Percentiles rank a stretch among this genome's conserved stretches.
Conservation (phyloP, 2,797 vertebrate species). For the Erpetoichthys calabaricus region DNA sequence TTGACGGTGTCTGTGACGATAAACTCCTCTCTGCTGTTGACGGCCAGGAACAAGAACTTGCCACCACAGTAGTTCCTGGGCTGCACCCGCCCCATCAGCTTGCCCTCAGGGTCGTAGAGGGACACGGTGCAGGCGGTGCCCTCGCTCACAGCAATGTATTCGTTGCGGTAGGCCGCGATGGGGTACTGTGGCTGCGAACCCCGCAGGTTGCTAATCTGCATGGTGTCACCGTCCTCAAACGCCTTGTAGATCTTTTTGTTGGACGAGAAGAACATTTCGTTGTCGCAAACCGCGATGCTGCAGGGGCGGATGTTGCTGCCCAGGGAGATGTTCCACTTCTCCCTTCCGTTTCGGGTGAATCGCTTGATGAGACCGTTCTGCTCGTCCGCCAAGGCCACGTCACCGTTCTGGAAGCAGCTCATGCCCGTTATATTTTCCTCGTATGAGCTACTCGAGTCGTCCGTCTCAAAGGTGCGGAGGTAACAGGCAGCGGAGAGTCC, state of each 20-base stretch:
- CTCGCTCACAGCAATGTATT: slow-evolving; percentile 22
- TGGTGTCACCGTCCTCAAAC: slow-evolving; percentile 4
- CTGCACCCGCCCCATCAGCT: slow-evolving; percentile 12
- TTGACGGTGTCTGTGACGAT: slow-evolving; percentile 19
- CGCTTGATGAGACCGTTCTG: slow-evolving; percentile 9
- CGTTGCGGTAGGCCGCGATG: slow-evolving; percentile 14
- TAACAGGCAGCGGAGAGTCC: not conserved
- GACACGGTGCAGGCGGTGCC: slow-evolving; percentile 16
- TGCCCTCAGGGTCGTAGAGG: slow-evolving; percentile 13
- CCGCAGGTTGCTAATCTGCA: slow-evolving; percentile 15
- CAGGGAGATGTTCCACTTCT: not conserved
- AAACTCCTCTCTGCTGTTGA: slow-evolving; percentile 20
- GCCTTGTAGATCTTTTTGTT: slow-evolving; percentile 13
- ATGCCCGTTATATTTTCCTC: slow-evolving; percentile 11
- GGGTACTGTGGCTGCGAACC: slow-evolving; percentile 14
- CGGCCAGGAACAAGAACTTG: slow-evolving; percentile 21
- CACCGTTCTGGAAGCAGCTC: slow-evolving; percentile 6
- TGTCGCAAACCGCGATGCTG: slow-evolving; percentile 13
- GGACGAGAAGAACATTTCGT: slow-evolving; percentile 17
- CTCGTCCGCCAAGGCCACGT: slow-evolving; percentile 10
- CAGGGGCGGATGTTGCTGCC: slow-evolving; percentile 9
- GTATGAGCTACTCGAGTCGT: not conserved
- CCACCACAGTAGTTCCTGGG: slow-evolving; percentile 8
- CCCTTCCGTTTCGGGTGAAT: not conserved
- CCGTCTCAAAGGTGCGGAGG: slow-evolving; percentile 8